Evolutionary conservation across 64 coral and sea anemone species (phyloP), one percentile per base, ranked within the genome.

Genomic region (Porites lutea): DNA sequence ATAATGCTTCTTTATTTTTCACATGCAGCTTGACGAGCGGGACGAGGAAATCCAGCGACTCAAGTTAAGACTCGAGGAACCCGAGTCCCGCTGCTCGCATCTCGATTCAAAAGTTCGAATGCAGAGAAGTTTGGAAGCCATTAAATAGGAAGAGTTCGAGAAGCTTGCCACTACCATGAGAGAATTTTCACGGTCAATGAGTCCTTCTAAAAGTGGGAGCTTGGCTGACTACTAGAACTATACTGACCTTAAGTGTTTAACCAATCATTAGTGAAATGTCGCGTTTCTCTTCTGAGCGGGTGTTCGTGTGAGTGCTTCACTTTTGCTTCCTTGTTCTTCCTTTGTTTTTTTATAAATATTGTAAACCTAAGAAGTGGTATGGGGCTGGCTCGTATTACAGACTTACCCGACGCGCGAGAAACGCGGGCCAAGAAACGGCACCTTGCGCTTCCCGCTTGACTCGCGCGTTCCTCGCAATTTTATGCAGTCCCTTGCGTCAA

Each of bases 91-190:
- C 5, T 78, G 88, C 14, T 92, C 94, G 22, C 97, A 99, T 23
- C 79, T 99, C 5, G 97, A 99, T 27, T 80, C 94, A 53, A 99
- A 99, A 51, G 93, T 96, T 61, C 90, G 94, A 55, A 96, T 99
- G 94, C 97, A 99, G 64, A 82, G 94, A 89, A 96, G 82, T 73
- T 46, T 99, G 46, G 97, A 99, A 54, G 93, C 94, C n/a, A 96
- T 99, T 43, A 99, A 99, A 69, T 99, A 94, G 97, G 97, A 99
- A 77, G 97, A 99, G 64, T 99, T 99, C 86, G 94, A 99, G 62
- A 99, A 99, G 71, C 64, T 99, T 44, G 94, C 97, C 1, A 99
- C 88, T 14, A 99, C 97, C 10, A 99, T 99, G 97, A 96, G 90
- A 74, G 88, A 92, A 8, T 99, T 99, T 64, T 94, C 97, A 0